These are phyloP conservation scores for Pachyseris speciosa DNA, from an alignment of 64 coral and sea anemone genomes.

Conservation along the genomic window DNA sequence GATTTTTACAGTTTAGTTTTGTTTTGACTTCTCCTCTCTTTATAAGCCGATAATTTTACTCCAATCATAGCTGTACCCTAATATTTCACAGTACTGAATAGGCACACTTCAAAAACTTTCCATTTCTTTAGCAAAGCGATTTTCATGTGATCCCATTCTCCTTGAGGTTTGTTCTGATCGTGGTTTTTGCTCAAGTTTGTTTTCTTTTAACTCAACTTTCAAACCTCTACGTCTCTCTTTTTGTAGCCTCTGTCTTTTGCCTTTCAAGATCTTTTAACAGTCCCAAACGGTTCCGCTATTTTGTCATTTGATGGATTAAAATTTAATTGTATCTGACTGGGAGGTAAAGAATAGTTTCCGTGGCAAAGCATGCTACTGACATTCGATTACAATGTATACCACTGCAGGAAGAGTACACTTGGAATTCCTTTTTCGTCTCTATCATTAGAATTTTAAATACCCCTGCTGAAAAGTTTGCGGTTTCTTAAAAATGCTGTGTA, in stretches of 20 bases:
- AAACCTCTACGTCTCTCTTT: not conserved
- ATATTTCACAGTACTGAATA: too few relatives aligned
- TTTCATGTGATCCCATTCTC: too few relatives aligned
- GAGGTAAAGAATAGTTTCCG: conserved; percentile 6
- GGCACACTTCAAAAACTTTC: too few relatives aligned
- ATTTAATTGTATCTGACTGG: conserved; percentile 37
- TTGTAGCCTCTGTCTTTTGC: not conserved
- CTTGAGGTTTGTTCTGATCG: too few relatives aligned
- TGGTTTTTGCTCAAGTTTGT: not conserved
- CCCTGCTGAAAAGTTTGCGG: not conserved
- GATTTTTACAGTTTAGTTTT: too few relatives aligned
- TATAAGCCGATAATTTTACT: too few relatives aligned
- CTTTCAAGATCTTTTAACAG: not conserved
- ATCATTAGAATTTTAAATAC: not conserved
- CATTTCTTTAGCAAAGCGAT: too few relatives aligned
- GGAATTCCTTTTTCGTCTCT: not conserved
- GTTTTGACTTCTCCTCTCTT: too few relatives aligned
- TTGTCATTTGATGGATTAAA: conserved; percentile 45
- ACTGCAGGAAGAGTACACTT: not conserved
- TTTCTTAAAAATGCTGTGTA: too few relatives aligned
- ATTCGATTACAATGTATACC: conserved; percentile 6
- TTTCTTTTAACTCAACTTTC: not conserved
- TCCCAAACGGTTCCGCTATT: conserved; percentile 7
- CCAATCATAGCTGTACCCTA: too few relatives aligned
- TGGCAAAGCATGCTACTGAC: not conserved